These are phyloP conservation scores for Eucidaris tribuloides DNA, from an alignment of 35 echinoderm and acorn worm genomes.

Conservation along the genomic window DNA sequence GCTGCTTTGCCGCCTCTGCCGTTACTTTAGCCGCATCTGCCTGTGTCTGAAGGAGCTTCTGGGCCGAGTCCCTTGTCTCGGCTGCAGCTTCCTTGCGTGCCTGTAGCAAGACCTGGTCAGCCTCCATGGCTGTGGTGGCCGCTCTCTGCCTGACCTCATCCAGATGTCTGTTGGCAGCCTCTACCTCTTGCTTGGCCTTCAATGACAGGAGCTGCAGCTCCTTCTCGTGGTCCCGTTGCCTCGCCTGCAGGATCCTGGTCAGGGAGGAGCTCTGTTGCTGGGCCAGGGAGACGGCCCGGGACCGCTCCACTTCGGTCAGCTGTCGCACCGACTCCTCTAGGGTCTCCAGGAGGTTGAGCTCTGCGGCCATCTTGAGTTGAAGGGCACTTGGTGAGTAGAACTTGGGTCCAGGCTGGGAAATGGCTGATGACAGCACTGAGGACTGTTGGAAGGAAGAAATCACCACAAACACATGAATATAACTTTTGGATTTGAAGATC, in stretches of 20 bases:
- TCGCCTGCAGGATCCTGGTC: constrained; percentile 68
- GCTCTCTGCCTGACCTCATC: constrained; percentile 48
- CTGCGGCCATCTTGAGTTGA: constrained; percentile 83
- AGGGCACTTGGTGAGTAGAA: constrained; percentile 81
- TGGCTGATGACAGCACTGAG: neutral
- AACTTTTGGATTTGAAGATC: no score
- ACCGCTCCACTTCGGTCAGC: constrained; percentile 63
- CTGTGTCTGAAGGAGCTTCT: constrained; percentile 61
- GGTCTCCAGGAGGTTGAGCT: constrained; percentile 81
- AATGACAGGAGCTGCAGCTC: constrained; percentile 89
- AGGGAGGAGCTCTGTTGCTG: constrained; percentile 84
- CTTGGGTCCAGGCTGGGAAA: constrained; percentile 15
- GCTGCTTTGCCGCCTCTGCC: constrained; percentile 91
- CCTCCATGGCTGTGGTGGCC: constrained; percentile 44
- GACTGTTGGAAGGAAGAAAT: neutral
- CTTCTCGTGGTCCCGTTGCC: constrained; percentile 79
- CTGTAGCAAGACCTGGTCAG: constrained; percentile 50
- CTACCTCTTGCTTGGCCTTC: constrained; percentile 84
- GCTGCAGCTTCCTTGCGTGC: constrained; percentile 63
- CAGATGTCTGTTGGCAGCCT: constrained; percentile 78
- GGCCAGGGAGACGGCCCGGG: constrained; percentile 75
- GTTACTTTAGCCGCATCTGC: constrained; percentile 87
- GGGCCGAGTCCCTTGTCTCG: constrained; percentile 22
- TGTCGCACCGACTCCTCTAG: constrained; percentile 72
- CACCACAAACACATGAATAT: neutral